Conservation (phyloP, 37 sponge, comb jelly and placozoan genomes). For the Ianthella basta region DNA sequence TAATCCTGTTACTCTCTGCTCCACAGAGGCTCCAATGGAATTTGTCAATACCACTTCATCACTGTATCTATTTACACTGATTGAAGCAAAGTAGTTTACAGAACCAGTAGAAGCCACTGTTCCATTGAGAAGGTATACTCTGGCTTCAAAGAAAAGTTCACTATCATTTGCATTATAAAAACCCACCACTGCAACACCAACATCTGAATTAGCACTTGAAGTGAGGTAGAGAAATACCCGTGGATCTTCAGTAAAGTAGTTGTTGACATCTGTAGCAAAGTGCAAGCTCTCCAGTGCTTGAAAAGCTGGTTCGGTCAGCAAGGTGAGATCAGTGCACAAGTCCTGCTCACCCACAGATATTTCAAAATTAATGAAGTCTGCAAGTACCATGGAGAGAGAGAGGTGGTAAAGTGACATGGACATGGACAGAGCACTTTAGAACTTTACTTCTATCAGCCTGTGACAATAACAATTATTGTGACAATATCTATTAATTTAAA, state of each 20-base stretch:
- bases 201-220: neutral
- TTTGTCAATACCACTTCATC: neutral
- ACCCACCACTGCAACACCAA: neutral
- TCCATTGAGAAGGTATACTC: neutral
- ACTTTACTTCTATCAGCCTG: too few species aligned
- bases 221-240: conserved; percentile 15
- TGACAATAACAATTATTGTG: too few species aligned
- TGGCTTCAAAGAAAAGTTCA: neutral
- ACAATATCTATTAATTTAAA: too few species aligned
- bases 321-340: neutral
- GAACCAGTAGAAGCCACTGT: neutral
- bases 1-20: neutral
- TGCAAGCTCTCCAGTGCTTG: neutral
- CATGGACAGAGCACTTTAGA: too few species aligned
- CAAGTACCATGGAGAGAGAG: too few species aligned
- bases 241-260: neutral
- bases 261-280: neutral
- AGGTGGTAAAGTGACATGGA: too few species aligned
- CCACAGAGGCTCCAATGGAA: neutral
- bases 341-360: neutral
- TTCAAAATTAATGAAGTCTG: too few species aligned
- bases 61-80: neutral
- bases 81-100: neutral
- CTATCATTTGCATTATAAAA: neutral
- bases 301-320: conserved; percentile 22